phyloP scores from a whole-genome alignment of 1,140 invertebrate genomes.

The Vanessa tameamea region DNA sequence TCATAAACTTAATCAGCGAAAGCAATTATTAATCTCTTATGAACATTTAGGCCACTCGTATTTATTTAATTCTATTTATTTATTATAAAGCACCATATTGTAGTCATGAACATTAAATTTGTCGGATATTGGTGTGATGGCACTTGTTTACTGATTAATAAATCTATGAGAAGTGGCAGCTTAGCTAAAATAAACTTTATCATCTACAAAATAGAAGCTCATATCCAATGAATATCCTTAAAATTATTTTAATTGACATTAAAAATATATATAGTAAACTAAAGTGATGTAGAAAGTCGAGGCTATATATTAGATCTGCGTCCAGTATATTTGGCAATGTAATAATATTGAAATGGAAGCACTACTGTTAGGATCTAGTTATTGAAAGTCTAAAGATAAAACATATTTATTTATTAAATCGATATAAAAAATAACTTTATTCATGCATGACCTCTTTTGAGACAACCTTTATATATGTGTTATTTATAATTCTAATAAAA shows the following conservation, averaged over 20 bases:
- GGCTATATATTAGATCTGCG: conserved; percentile 3
- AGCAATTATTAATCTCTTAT: conserved; percentile 39
- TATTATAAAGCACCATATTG: conserved; percentile 60
- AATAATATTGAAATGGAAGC: conserved; percentile 30
- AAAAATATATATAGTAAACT: conserved; percentile 14
- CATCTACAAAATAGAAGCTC: conserved; percentile 31
- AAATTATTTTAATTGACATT: conserved; percentile 35
- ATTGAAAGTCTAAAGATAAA: conserved; percentile 18
- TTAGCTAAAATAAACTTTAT: conserved; percentile 20
- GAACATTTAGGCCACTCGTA: conserved; percentile 58
- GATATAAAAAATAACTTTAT: conserved; percentile 22
- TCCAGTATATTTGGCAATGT: conserved; percentile 31
- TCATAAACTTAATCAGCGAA: conserved; percentile 33
- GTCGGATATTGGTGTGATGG: conserved; percentile 33
- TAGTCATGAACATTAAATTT: conserved; percentile 35
- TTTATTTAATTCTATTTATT: conserved; percentile 45
- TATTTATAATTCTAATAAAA: background rate
- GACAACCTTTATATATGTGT: conserved; percentile 20
- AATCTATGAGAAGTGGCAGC: conserved; percentile 11
- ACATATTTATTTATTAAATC: conserved; percentile 23
- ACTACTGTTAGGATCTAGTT: conserved; percentile 27
- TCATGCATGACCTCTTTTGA: background rate
- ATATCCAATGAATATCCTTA: conserved; percentile 19
- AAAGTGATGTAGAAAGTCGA: conserved; percentile 5
- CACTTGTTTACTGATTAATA: conserved; percentile 22